These are phyloP conservation scores for Zophobas atratus DNA, from an alignment of 1,140 invertebrate genomes.

Conservation along the genomic window DNA sequence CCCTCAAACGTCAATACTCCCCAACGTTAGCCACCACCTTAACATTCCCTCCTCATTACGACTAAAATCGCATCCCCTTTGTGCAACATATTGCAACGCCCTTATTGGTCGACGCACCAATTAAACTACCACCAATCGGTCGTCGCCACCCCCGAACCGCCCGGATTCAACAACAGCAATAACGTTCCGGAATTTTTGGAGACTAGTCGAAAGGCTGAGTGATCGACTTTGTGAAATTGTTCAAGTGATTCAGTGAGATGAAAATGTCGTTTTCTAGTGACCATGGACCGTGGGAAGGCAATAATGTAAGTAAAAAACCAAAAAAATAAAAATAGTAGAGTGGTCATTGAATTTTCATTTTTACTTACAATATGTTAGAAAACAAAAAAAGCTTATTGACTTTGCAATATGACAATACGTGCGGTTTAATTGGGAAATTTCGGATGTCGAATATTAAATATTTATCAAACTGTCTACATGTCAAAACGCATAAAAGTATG, in stretches of 20 bases:
- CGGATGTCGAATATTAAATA: too few relatives aligned
- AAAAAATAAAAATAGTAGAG: background rate
- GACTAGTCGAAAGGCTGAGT: conserved; percentile 4
- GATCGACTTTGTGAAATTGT: background rate
- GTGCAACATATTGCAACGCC: conserved; percentile 38
- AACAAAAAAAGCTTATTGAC: too few relatives aligned
- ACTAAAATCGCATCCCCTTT: background rate
- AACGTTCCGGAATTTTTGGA: background rate
- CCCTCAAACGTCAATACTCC: conserved; percentile 33
- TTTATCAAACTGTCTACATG: too few relatives aligned
- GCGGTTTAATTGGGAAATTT: too few relatives aligned
- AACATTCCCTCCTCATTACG: background rate
- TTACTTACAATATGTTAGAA: too few relatives aligned
- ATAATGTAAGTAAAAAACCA: conserved; percentile 57
- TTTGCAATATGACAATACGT: too few relatives aligned
- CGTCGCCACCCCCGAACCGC: background rate
- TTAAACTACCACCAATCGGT: conserved; percentile 44
- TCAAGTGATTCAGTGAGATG: conserved; percentile 55
- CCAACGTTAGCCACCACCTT: background rate
- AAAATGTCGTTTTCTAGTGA: conserved; percentile 66
- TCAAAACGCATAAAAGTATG: too few relatives aligned
- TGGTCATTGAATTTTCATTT: too few relatives aligned
- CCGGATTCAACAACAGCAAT: background rate
- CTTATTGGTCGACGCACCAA: conserved; percentile 19
- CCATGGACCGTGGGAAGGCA: conserved; percentile 63